Evolutionary conservation across 2,113 vertebrate species (phyloP), one percentile per base, ranked within the genome.

Genomic region (Boulengeromyrus knoepffleri): DNA sequence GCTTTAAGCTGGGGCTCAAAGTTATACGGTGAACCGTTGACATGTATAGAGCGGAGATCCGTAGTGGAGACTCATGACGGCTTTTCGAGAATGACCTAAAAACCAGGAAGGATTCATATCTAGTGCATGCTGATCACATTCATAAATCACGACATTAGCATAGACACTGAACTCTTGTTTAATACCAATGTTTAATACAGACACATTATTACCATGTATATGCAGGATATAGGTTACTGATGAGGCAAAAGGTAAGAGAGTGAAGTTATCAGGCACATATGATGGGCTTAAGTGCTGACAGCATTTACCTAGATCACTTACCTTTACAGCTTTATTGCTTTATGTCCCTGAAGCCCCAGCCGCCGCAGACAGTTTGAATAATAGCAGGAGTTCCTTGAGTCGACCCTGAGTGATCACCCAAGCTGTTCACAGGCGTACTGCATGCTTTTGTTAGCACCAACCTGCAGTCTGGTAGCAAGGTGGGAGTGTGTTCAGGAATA

Each of bases 381-480:
- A 92, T 91, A 89, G 88, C 50, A 84, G 85, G 83, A 70, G 90
- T 88, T 91, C 80, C 90, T 42, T 4, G 6, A 42, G 36, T 80
- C 17, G 74, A 42, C 89, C 83, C 88, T 89, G 31, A 90, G 87
- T 87, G 74, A 52, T 77, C 88, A 62, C 92, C 89, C 89, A 91
- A 93, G 91, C 92, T 93, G 91, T 91, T 93, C 83, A 86, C 77
- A 92, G 89, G 31, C 66, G 85, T 77, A 83, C 89, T 50, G 89
- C 90, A 89, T 89, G 47, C 58, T 90, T 92, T 88, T 88, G 93
- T 92, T 92, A 93, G 95, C 93, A 92, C 92, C 3, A 46, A 93
- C 88, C 87, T 15, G 77, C 49, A 53, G 86, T 88, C 92, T 91
- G 91, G 46, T 85, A 91, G 87, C 91, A 91, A 83, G 4, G 42